Conservation (phyloP, 2,888 invertebrate genomes). For the Quadriops clusia region DNA sequence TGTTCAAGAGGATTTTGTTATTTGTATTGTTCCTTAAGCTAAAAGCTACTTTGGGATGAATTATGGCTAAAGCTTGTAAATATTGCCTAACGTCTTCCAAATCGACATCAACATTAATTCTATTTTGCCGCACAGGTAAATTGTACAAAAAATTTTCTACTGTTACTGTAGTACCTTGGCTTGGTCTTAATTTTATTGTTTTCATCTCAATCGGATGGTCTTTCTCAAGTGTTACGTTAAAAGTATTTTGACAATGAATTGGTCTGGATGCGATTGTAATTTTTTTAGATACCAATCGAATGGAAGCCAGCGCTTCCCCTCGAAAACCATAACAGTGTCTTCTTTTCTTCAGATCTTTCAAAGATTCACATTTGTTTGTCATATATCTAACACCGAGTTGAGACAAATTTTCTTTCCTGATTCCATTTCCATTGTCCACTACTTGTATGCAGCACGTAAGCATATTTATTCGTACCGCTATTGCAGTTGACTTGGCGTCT, state of each 20-base stretch:
- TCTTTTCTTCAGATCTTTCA: constrained; percentile 41
- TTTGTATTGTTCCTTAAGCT: constrained; percentile 54
- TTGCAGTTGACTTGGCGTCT: constrained; percentile 55
- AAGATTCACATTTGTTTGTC: constrained; percentile 51
- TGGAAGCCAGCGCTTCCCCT: constrained; percentile 56
- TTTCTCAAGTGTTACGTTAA: constrained; percentile 39
- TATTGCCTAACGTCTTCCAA: constrained; percentile 46
- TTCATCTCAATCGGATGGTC: constrained; percentile 20
- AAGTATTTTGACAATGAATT: constrained; percentile 40
- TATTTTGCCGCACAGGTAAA: constrained; percentile 47
- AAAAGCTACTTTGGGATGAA: constrained; percentile 53
- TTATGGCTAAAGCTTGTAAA: constrained; percentile 51
- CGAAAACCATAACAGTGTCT: constrained; percentile 51
- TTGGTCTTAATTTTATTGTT: constrained; percentile 40
- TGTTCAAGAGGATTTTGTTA: constrained; percentile 46
- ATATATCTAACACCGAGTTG: constrained; percentile 48
- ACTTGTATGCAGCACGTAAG: constrained; percentile 53
- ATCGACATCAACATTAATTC: constrained; percentile 42
- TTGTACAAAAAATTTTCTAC: constrained; percentile 53
- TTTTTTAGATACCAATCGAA: constrained; percentile 43
- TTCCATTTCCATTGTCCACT: constrained; percentile 65
- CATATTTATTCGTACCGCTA: constrained; percentile 56
- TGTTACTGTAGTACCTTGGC: constrained; percentile 60
- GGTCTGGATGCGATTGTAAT: constrained; percentile 49
- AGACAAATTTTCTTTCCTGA: constrained; percentile 43